These are phyloP conservation scores for Xylocopa sonorina DNA, from an alignment of 1,140 invertebrate species.

Conservation along the genomic window DNA sequence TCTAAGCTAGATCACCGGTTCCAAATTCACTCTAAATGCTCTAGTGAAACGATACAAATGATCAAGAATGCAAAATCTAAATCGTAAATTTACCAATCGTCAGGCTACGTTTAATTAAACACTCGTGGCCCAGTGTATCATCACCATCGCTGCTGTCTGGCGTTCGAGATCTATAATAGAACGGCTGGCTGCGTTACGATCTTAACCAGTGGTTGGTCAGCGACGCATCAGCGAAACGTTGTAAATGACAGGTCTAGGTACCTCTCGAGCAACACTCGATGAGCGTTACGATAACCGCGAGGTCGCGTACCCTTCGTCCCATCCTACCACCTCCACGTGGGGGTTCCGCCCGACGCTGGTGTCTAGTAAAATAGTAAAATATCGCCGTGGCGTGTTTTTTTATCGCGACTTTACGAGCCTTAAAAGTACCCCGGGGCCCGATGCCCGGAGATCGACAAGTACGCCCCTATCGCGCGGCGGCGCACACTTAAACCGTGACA, in stretches of 20 bases:
- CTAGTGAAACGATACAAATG: too few species aligned
- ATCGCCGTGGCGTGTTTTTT: constrained; percentile 55
- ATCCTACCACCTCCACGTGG: constrained; percentile 49
- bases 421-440: constrained; percentile 56
- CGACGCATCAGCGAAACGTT: too few species aligned
- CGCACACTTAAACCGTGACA: constrained; percentile 65
- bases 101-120: neutral
- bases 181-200: neutral
- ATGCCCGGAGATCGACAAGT: constrained; percentile 53
- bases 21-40: too few species aligned
- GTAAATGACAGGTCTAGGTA: neutral
- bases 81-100: neutral
- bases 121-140: neutral
- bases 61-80: neutral
- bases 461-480: constrained; percentile 63
- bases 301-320: neutral
- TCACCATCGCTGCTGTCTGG: neutral
- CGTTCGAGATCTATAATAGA: neutral
- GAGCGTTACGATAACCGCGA: constrained; percentile 38
- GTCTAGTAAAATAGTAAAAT: constrained; percentile 70
- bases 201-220: neutral
- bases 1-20: too few species aligned
- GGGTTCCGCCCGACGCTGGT: constrained; percentile 50
- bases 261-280: neutral
- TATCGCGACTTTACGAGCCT: constrained; percentile 62